Base-by-base conservation (phyloP, 2,113 vertebrate genomes). In the Trachemys scripta region DNA sequence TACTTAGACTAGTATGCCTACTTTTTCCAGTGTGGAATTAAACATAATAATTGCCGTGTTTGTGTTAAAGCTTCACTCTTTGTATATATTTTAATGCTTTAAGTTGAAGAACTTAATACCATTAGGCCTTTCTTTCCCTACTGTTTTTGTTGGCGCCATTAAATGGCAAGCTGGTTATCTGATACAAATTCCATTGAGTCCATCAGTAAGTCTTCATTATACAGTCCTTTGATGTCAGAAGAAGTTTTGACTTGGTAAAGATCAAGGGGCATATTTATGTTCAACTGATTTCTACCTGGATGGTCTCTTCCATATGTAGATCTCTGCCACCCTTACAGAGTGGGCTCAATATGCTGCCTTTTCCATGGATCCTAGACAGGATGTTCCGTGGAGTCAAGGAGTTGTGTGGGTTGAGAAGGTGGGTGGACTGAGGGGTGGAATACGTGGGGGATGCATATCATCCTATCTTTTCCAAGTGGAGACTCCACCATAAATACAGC, bases 1-100 rank as follows among this genome's bases (percentile, higher is more conserved):
- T 22, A 42, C 9, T 8, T 27, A 4, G 27, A 65, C 19, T 17
- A 85, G 31, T 59, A 79, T 59, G 69, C 56, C 84, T 0, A 0
- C 14, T 57, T 90, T 81, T 91, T 49, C 51, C 25, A 29, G 11
- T 35, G 19, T 78, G 84, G 80, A 76, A 45, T 25, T 13, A 12
- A 76, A 45, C 38, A 75, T 75, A 12, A 69, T 31, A 69, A 51
- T 87, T 8, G 76, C 6, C n/a, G 50, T 24, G 8, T 78, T 56
- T 57, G 56, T 25, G 42, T 47, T 25, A 69, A 88, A 53, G n/a
- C 16, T 2, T 24, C 8, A 38, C n/a, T 53, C 29, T 27, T 35
- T 45, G 47, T 42, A 29, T 53, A 31, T 0, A 0, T 10, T 80
- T 81, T 75, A 82, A 90, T 50, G 9, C 10, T 76, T 25, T 45